Evolutionary conservation across 2,797 vertebrate genomes (phyloP).

Genomic region (Epinephelus malabaricus): DNA sequence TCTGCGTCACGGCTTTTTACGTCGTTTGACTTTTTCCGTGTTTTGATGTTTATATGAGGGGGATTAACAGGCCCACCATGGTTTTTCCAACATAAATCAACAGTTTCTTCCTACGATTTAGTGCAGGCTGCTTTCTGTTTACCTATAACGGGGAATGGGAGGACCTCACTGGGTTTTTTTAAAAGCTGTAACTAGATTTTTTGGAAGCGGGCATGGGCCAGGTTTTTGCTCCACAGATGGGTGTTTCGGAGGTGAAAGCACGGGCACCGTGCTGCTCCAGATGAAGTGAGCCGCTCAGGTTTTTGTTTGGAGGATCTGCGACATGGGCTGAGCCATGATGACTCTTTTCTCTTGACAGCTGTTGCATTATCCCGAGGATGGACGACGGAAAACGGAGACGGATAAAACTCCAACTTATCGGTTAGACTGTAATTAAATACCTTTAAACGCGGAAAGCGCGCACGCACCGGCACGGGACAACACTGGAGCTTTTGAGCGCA

Average conservation of each 20-base stretch:
- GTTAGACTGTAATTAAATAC: conserved; percentile 29
- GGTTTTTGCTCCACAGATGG: conserved; percentile 52
- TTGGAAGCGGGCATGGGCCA: conserved; percentile 67
- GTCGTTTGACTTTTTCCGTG: conserved; percentile 63
- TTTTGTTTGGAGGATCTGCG: conserved; percentile 64
- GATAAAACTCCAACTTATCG: conserved; percentile 34
- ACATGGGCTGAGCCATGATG: conserved; percentile 82
- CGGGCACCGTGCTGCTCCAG: conserved; percentile 36
- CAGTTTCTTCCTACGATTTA: conserved; percentile 33
- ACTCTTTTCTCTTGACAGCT: conserved; percentile 59
- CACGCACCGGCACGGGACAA: conserved; percentile 26
- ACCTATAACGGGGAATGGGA: conserved; percentile 66
- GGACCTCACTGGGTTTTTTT: conserved; percentile 54
- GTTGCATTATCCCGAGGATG: conserved; percentile 62
- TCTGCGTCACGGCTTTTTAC: conserved; percentile 65
- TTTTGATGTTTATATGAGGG: conserved; percentile 73
- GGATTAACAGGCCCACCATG: conserved; percentile 63
- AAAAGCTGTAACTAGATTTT: conserved; percentile 32
- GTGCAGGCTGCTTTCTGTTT: conserved; percentile 65
- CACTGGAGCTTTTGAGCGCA: conserved; percentile 34
- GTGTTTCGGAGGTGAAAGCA: conserved; percentile 49
- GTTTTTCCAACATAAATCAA: conserved; percentile 73
- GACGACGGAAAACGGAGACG: conserved; percentile 62
- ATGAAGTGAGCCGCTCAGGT: conserved; percentile 44
- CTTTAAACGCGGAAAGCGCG: conserved; percentile 28